Evolutionary conservation across 2,888 invertebrate genomes (phyloP).

Genomic region (Dicyrtoma fusca): DNA sequence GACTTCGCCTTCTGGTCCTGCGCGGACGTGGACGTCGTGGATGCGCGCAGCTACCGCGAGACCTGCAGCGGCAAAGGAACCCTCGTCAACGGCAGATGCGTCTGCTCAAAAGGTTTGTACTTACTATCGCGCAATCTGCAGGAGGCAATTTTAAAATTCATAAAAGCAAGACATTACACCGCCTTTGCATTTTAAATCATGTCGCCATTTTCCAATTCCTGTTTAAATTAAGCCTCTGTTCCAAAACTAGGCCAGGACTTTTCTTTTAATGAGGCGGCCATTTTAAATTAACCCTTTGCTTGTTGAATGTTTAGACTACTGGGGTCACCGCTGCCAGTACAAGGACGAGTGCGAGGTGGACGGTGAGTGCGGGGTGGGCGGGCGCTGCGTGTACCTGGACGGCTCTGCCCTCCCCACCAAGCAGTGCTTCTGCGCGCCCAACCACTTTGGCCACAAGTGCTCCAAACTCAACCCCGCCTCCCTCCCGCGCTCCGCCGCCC

Average conservation of each 20-base stretch:
- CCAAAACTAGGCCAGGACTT: too few relatives aligned
- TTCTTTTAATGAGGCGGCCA: too few relatives aligned
- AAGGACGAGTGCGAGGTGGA: constrained; percentile 52
- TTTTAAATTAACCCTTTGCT: constrained; percentile 10
- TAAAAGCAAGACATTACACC: too few relatives aligned
- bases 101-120: constrained; percentile 43
- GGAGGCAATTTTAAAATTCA: too few relatives aligned
- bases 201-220: too few relatives aligned
- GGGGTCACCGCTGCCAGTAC: constrained; percentile 52
- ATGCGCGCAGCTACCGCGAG: constrained; percentile 69
- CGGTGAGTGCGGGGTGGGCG: constrained; percentile 45
- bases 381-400: constrained; percentile 50
- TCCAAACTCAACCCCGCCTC: constrained; percentile 27
- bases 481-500: constrained; percentile 35
- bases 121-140: too few relatives aligned
- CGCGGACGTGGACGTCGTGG: constrained; percentile 83
- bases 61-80: constrained; percentile 82
- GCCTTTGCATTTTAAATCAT: too few relatives aligned
- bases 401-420: constrained; percentile 47
- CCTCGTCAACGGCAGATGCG: constrained; percentile 68
- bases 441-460: constrained; percentile 51
- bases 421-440: constrained; percentile 53
- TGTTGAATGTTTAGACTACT: constrained; percentile 41
- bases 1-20: constrained; percentile 93
- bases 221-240: too few relatives aligned